Evolutionary conservation across 2,888 invertebrate species (phyloP), one percentile per base, ranked within the genome.

Genomic region (Lepidonotus clava): DNA sequence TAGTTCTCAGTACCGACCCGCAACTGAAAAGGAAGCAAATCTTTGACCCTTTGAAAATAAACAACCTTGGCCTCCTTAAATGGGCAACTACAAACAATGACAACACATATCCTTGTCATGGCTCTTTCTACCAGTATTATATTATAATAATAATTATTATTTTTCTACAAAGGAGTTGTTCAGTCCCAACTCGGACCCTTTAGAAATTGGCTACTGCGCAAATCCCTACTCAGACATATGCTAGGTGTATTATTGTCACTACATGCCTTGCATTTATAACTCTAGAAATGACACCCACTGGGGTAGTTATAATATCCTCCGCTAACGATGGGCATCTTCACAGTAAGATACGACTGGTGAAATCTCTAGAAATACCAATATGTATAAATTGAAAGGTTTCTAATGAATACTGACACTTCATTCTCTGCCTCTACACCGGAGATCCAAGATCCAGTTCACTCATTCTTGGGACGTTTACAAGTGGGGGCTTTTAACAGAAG

Each of bases 181-280:
- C 34, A 36, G 34, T 71, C 38, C n/a, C n/a, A n/a, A n/a, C n/a
- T n/a, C n/a, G n/a, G n/a, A n/a, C n/a, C n/a, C n/a, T n/a, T n/a
- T n/a, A n/a, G n/a, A n/a, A n/a, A n/a, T 18, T 36, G 71, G 18
- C 38, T 38, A 34, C 71, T 38, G 71, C 71, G 38, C n/a, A 21
- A 36, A 71, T 38, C 34, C 14, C 18, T 1, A 21, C 34, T 71
- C 4, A 71, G 21, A 61, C 61, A 71, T 24, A 28, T 71, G 38
- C 8, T 71, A 18, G n/a, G 21, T 21, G 38, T 36, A 71, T 38
- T 71, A 71, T 71, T 71, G 34, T 71, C 34, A 21, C 38, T 71
- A 71, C 36, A 71, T 71, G 34, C 71, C 34, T n/a, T n/a, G n/a
- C n/a, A 71, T 71, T 34, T 71, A 71, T 38, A 71, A 71, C 71